These are phyloP conservation scores for Coelopa pilipes DNA, from an alignment of 2,888 invertebrate species.

Conservation along the genomic window DNA sequence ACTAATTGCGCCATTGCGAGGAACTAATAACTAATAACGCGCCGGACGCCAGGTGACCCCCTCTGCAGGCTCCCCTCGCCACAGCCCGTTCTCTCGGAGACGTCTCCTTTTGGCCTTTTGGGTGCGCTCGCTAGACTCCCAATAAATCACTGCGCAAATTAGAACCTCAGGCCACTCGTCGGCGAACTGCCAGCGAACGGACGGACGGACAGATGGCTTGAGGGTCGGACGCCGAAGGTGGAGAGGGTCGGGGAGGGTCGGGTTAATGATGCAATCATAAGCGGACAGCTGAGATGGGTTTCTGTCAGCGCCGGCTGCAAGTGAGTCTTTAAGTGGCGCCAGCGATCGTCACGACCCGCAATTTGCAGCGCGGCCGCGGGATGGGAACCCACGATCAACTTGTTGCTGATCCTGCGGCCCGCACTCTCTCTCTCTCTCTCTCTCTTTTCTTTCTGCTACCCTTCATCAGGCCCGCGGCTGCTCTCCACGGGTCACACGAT, in stretches of 20 bases:
- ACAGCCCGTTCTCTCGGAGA: no score
- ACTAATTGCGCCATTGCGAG: conserved; percentile 9
- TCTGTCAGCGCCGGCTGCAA: conserved; percentile 20
- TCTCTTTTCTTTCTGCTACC: no score
- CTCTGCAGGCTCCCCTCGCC: no score
- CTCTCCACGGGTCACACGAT: conserved; percentile 12
- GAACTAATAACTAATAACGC: conserved; percentile 28
- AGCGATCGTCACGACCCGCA: conserved; percentile 10
- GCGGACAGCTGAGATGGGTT: conserved; percentile 36
- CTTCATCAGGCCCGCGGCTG: background rate
- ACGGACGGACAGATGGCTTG: no score
- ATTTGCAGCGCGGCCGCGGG: conserved; percentile 15
- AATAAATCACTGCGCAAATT: conserved; percentile 17
- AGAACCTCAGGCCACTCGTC: no score
- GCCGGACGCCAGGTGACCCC: no score
- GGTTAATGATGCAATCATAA: conserved; percentile 36
- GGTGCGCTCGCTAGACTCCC: background rate
- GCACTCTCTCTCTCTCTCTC: background rate
- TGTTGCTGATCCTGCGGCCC: conserved; percentile 3
- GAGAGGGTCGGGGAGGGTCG: background rate
- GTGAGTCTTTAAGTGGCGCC: conserved; percentile 35
- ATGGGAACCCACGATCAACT: conserved; percentile 4
- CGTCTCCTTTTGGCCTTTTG: background rate
- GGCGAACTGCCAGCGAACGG: no score
- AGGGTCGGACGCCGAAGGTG: background rate